phyloP scores from a whole-genome alignment of 2,113 vertebrate genomes.

The Myiozetetes cayanensis region DNA sequence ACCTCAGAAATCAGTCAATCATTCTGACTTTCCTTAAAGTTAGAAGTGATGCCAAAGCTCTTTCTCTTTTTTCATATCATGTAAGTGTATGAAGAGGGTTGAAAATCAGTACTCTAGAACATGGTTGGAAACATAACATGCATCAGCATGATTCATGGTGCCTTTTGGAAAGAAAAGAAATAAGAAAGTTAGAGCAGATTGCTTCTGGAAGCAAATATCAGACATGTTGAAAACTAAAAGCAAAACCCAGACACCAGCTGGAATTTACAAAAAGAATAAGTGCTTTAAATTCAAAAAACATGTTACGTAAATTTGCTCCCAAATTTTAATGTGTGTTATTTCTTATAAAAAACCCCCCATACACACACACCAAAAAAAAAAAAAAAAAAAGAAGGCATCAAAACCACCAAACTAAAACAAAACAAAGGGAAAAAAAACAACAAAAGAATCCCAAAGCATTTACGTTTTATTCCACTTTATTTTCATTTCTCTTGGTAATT shows the following conservation, averaged over 20 bases:
- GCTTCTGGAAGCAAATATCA: background rate
- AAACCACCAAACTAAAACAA: background rate
- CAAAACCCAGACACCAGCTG: background rate
- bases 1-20: background rate
- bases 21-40: background rate
- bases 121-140: background rate
- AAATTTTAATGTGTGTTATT: background rate
- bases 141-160: background rate
- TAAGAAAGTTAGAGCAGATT: background rate
- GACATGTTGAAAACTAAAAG: background rate
- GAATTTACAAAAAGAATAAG: background rate
- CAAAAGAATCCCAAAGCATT: background rate
- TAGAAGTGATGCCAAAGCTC: background rate
- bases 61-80: background rate
- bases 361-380: too few relatives aligned
- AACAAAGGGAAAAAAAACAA: background rate
- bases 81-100: background rate
- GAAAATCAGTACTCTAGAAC: background rate
- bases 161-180: background rate
- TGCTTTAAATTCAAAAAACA: background rate
- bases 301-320: background rate
- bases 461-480: background rate
- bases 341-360: background rate
- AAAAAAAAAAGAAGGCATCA: background rate
- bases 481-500: background rate